A percentile compares a stretch with the other conserved stretches of the same genome.
phyloP scores from a whole-genome alignment of 2,113 vertebrate species.

The Saguinus imperator region DNA sequence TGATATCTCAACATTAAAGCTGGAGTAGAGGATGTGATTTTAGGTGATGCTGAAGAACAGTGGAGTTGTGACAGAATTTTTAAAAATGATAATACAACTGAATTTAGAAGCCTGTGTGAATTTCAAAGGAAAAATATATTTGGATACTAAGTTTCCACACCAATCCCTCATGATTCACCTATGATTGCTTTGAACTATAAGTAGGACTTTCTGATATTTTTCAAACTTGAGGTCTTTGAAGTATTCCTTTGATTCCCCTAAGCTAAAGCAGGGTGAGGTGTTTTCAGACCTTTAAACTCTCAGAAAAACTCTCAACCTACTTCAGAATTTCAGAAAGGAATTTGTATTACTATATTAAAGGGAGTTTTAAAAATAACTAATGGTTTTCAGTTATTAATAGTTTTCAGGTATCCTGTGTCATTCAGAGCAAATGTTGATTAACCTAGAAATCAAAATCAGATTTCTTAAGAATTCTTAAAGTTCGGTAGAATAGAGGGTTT shows the following conservation, averaged over 20 bases:
- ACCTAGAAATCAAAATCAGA: neutral
- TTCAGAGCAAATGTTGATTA: neutral
- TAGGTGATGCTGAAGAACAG: neutral
- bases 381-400: neutral
- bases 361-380: neutral
- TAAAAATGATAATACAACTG: slow-evolving; percentile 49
- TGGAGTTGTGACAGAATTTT: slow-evolving; percentile 33
- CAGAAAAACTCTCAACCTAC: neutral
- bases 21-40: neutral
- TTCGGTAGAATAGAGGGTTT: neutral
- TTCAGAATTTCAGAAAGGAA: neutral
- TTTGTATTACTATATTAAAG: slow-evolving; percentile 17
- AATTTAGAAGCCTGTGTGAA: slow-evolving; percentile 32
- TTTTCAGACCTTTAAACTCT: slow-evolving; percentile 51
- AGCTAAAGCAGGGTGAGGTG: neutral
- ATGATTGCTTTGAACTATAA: slow-evolving; percentile 60
- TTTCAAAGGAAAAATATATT: slow-evolving; percentile 57
- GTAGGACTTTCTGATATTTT: slow-evolving; percentile 57
- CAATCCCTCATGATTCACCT: slow-evolving; percentile 47
- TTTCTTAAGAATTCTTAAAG: neutral
- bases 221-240: slow-evolving; percentile 51
- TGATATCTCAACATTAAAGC: neutral
- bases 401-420: neutral
- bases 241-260: slow-evolving; percentile 45
- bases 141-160: slow-evolving; percentile 31